Base-by-base conservation (phyloP, 2,888 invertebrate species). In the Copidosoma aretas region DNA sequence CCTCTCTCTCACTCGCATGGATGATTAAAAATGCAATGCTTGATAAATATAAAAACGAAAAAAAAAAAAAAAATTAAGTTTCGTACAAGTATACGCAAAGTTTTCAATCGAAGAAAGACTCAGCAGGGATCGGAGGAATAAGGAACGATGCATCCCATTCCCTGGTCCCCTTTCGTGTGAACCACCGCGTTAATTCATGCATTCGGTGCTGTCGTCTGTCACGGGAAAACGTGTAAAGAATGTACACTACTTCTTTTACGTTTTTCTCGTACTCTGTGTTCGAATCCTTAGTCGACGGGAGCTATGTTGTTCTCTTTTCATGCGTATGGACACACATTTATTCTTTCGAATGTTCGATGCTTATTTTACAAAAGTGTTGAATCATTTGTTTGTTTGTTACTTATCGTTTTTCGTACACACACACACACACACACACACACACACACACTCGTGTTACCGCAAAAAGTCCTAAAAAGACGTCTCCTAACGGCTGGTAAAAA, bases 401-500 rank as follows among this genome's bases (percentile, higher is more conserved):
- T 70, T 56, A 52, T n/a, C 54, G 60, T 67, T 59, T 52, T 64
- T 63, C 56, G 21, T 57, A 24, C 58, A 61, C 53, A 67, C 53
- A 60, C 56, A 41, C 41, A 14, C 14, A n/a, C n/a, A n/a, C n/a
- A n/a, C n/a, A n/a, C n/a, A n/a, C n/a, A n/a, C n/a, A n/a, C n/a
- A n/a, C n/a, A n/a, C n/a, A n/a, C n/a, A n/a, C n/a, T n/a, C n/a
- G n/a, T 41, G 46, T 68, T 22, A 56, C 57, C 25, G 62, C 61
- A 68, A 68, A 71, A 71, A 71, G 61, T 65, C 62, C 65, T 68
- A 71, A 71, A 71, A 70, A 70, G 64, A 71, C 60, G 60, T 68
- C 56, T 65, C 68, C 60, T 67, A 68, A 54, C 64, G 63, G 60
- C 64, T 73, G 69, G 67, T 71, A 73, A 71, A 71, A 73, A 73